These are phyloP conservation scores for Trachythela sp. DNA, from an alignment of 64 coral and sea anemone species.

Conservation along the genomic window DNA sequence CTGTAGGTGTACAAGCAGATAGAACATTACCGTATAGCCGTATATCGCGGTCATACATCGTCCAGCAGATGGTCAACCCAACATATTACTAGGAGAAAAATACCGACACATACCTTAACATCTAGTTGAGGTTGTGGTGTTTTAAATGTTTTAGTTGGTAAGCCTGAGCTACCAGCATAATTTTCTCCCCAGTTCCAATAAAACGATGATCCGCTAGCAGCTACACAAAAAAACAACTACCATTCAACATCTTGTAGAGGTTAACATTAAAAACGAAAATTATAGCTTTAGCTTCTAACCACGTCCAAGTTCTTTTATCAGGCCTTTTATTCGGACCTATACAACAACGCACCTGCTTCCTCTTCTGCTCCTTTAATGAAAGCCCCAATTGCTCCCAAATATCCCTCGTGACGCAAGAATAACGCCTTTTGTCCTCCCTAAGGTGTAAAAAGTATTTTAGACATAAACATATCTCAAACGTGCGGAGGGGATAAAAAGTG, in stretches of 20 bases:
- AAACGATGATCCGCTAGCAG: not conserved
- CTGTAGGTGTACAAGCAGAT: no score
- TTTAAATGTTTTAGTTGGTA: constrained; percentile 49
- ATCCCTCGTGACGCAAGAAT: constrained; percentile 95
- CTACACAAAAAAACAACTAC: not conserved
- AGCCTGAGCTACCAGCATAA: constrained; percentile 88
- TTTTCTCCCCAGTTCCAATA: constrained; percentile 79
- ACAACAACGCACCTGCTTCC: constrained; percentile 49
- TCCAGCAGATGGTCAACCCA: no score
- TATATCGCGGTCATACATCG: no score
- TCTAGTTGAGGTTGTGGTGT: not conserved
- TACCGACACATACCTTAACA: not conserved
- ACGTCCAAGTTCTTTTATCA: no score
- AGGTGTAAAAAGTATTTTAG: not conserved
- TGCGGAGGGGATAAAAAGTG: no score
- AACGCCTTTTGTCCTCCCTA: constrained; percentile 82
- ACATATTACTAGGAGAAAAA: not conserved
- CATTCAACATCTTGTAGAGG: no score
- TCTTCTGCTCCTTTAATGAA: constrained; percentile 87
- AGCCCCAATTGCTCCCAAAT: constrained; percentile 92
- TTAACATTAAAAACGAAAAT: no score
- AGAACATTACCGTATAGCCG: no score
- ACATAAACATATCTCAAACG: not conserved
- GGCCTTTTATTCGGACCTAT: no score
- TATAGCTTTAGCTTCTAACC: no score